A percentile compares a stretch with the other conserved stretches of the same genome.
phyloP scores from a whole-genome alignment of 2,888 invertebrate genomes.

The Aphodius sticticus region DNA sequence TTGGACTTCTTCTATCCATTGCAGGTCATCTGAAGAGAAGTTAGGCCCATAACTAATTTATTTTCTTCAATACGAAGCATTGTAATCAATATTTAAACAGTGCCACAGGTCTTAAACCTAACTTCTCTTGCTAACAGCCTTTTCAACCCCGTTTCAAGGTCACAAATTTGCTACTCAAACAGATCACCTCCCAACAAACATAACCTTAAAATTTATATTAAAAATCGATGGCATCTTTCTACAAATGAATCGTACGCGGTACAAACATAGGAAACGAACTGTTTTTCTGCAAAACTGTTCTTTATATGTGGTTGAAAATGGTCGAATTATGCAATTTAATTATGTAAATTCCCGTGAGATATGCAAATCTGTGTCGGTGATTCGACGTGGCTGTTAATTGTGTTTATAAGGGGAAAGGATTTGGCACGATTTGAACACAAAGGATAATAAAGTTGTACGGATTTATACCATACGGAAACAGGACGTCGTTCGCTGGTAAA shows the following conservation, averaged over 20 bases:
- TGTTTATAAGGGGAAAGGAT: conserved; percentile 4
- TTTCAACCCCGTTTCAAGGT: too few species aligned
- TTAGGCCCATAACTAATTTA: too few species aligned
- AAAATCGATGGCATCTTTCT: too few species aligned
- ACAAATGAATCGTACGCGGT: too few species aligned
- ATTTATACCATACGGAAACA: background rate
- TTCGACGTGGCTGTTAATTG: background rate
- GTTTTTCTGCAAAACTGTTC: background rate
- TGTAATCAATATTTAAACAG: too few species aligned
- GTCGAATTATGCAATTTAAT: conserved; percentile 4
- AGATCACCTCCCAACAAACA: too few species aligned
- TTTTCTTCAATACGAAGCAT: too few species aligned
- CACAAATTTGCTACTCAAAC: too few species aligned
- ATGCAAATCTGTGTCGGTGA: background rate
- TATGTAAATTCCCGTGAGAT: background rate
- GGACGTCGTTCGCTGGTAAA: background rate
- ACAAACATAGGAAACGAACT: background rate
- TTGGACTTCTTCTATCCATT: background rate
- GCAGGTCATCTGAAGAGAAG: too few species aligned
- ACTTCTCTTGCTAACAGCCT: too few species aligned
- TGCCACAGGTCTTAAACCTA: too few species aligned
- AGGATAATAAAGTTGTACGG: background rate
- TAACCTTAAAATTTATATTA: too few species aligned
- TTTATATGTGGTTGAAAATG: background rate
- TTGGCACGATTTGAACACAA: background rate